Evolutionary conservation across 2,113 vertebrate genomes (phyloP).

Genomic region (Cichladusa arquata): DNA sequence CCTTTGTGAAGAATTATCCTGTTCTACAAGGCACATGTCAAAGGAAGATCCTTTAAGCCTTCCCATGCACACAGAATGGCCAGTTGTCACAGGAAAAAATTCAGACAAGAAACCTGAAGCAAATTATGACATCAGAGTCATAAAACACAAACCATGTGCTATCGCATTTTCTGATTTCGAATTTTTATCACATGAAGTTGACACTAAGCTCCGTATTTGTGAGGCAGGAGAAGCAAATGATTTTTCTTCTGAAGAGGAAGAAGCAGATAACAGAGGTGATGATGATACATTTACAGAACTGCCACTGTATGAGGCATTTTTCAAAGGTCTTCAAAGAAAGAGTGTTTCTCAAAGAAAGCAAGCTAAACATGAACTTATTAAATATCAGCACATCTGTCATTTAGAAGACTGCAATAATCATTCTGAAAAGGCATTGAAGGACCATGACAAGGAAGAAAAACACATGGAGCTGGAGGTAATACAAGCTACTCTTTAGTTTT

Average conservation of each 20-base stretch:
- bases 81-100: neutral
- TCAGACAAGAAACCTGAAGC: neutral
- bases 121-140: constrained; percentile 58
- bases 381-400: neutral
- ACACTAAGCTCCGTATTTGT: neutral
- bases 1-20: neutral
- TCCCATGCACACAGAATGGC: neutral
- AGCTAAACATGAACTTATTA: constrained; percentile 26
- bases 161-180: constrained; percentile 76
- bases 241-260: constrained; percentile 67
- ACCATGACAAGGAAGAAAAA: constrained; percentile 61
- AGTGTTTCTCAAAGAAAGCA: constrained; percentile 40
- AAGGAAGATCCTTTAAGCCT: neutral
- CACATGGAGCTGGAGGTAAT: constrained; percentile 70
- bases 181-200: neutral
- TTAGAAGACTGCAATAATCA: neutral
- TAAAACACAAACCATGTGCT: constrained; percentile 76
- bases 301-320: constrained; percentile 22
- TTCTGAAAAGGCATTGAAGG: constrained; percentile 26
- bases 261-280: constrained; percentile 26
- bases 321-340: constrained; percentile 19
- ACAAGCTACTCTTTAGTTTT: neutral
- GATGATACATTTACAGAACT: constrained; percentile 69
- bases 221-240: constrained; percentile 61
- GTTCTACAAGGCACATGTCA: neutral